Evolutionary conservation across 2,797 vertebrate species (phyloP), one percentile per base, ranked within the genome.

Genomic region (Rhinophrynus dorsalis): DNA sequence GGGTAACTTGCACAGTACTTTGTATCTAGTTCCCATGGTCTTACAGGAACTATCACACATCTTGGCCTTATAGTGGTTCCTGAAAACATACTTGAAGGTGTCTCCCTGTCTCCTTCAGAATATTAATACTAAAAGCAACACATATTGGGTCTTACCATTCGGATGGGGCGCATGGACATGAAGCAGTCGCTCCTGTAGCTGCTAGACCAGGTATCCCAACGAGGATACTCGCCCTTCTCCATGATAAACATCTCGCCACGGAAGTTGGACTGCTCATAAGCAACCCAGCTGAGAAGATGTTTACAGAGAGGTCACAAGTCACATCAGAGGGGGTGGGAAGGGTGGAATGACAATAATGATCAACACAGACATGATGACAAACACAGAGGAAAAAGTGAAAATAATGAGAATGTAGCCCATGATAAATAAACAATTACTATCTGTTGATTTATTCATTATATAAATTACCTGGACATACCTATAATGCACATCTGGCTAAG

Each of bases 191-290:
- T 97, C 79, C 93, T 90, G 89, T 95, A 95, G 85, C 95, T 98
- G 93, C 93, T 97, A 61, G 94, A 95, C 96, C 96, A 97, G 83
- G 93, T 94, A 81, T 98, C 94, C 97, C 96, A 99, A 90, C 93
- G 94, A 62, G 95, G 96, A 88, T 94, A 97, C 89, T 96, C 93
- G 10, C 96, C 96, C 86, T 95, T 96, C 89, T 98, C 96, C 92
- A 98, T 83, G 86, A 98, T 89, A 75, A 97, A 98, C 96, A 95
- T 97, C 92, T 98, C 96, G 78, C 96, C 95, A 1, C 91, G 94
- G 92, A 96, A 92, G 91, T 92, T 95, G 84, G 90, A 91, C 85
- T 97, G 95, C 88, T 97, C 97, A 1, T 90, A 97, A 85, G 92
- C 93, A 76, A 96, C 95, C 87, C 95, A 98, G 84, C 96, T 98